These are phyloP conservation scores for Stegophylla sp. DNA, from an alignment of 2,888 invertebrate species.

Conservation along the genomic window DNA sequence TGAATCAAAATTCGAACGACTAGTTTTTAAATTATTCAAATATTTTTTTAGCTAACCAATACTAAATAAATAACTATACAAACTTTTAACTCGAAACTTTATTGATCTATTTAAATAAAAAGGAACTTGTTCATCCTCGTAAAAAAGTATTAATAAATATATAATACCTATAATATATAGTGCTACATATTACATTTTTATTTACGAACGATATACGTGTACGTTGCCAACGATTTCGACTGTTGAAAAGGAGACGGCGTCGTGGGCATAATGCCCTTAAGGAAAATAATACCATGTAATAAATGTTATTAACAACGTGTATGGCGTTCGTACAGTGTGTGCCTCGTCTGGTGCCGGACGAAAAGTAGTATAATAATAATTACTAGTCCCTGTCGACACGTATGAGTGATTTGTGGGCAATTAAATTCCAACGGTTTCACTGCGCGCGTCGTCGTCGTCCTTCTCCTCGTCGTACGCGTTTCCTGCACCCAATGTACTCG, in stretches of 20 bases:
- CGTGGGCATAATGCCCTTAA: background rate
- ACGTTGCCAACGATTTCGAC: background rate
- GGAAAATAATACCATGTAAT: background rate
- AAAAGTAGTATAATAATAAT: background rate
- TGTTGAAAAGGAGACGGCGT: background rate
- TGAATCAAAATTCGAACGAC: no score
- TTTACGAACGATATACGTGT: background rate
- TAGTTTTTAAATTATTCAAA: no score
- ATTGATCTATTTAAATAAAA: no score
- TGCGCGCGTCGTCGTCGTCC: background rate
- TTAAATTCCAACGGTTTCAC: background rate
- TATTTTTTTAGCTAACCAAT: no score
- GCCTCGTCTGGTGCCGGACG: background rate
- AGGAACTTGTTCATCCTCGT: no score
- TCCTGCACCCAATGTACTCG: background rate
- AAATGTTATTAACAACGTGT: background rate
- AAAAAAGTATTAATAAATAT: background rate
- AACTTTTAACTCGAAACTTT: no score
- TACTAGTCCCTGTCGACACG: constrained; percentile 1
- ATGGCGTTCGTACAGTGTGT: background rate
- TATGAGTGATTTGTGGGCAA: background rate
- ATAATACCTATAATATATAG: no score
- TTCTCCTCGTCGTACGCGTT: no score
- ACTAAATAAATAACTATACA: no score
- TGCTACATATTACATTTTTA: no score